Base-by-base conservation (phyloP, 2,888 invertebrate species). In the Blera fallax region DNA sequence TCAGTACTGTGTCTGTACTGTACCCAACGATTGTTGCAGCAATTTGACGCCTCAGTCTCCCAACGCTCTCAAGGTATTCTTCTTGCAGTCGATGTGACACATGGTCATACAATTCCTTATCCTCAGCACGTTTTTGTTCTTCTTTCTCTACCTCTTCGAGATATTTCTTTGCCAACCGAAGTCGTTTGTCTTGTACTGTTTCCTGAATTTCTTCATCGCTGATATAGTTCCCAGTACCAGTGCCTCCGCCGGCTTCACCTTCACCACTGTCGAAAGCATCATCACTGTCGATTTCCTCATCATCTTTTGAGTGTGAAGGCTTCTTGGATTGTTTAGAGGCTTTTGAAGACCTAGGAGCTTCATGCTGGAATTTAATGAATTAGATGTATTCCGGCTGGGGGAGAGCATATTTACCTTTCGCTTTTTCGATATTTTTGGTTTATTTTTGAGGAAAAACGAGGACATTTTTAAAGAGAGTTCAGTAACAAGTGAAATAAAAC, bases 81-180 rank as follows among this genome's bases (percentile, higher is more conserved):
- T 96, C 95, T 88, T 95, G 95, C 74, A 98, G 93, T 73, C 97
- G 94, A 88, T 95, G 95, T n/a, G 95, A 94, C 1, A 92, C 90
- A 62, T 90, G 90, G 58, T 90, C 90, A 37, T 97, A 93, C 1
- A 95, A 93, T 87, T 94, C 94, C 73, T 95, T 94, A 16, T 94
- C 93, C 88, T 95, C 95, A 0, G 94, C 93, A 88, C 95, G 94
- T 87, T 95, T 94, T 21, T 94, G 94, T 90, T 97, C 97, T 93
- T 97, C 95, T 89, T 94, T 95, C 92, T 96, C 96, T 52, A 98
- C 96, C 93, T 98, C 96, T 89, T 96, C 94, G 37, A 99, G 93
- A 92, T 98, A 98, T 90, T 96, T 94, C 91, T 98, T 98, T 0
- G 98, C 98, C 83, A 98, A 92, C 52, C 98, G 94, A 60, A 98